phyloP scores from a whole-genome alignment of 2,797 vertebrate genomes.

The Ceryle rudis region DNA sequence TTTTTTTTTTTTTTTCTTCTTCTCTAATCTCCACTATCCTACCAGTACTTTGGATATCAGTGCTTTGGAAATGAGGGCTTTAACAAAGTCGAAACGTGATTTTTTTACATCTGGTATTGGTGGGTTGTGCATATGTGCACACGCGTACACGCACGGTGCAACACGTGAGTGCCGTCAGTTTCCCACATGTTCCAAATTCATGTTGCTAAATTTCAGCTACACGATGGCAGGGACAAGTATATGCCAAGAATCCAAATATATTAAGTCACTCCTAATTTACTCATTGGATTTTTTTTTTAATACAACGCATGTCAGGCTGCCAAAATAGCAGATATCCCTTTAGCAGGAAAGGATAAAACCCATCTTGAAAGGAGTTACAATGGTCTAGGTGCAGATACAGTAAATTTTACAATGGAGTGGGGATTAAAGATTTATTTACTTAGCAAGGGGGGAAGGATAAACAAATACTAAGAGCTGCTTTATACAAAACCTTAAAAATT shows the following conservation, averaged over 20 bases:
- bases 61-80: constrained; percentile 62
- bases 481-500: neutral
- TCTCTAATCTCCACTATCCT: constrained; percentile 71
- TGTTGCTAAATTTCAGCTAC: neutral
- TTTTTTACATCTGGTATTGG: neutral
- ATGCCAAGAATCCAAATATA: neutral
- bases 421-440: constrained; percentile 28
- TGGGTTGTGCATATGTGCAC: rapidly evolving
- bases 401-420: constrained; percentile 13
- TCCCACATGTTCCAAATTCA: neutral
- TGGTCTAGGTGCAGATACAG: neutral
- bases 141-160: rapidly evolving
- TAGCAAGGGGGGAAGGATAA: constrained; percentile 2
- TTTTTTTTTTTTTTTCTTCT: constrained; percentile 18
- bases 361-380: neutral
- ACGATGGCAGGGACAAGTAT: neutral
- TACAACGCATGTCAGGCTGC: neutral
- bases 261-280: neutral
- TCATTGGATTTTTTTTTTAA: neutral
- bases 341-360: neutral
- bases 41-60: constrained; percentile 68
- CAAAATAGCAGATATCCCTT: neutral
- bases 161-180: neutral
- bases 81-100: constrained; percentile 56
- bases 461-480: constrained; percentile 1